A percentile compares a stretch with the other conserved stretches of the same genome.
These are phyloP conservation scores for Gallinago undulata DNA, from an alignment of 2,113 vertebrate genomes.

Conservation along the genomic window DNA sequence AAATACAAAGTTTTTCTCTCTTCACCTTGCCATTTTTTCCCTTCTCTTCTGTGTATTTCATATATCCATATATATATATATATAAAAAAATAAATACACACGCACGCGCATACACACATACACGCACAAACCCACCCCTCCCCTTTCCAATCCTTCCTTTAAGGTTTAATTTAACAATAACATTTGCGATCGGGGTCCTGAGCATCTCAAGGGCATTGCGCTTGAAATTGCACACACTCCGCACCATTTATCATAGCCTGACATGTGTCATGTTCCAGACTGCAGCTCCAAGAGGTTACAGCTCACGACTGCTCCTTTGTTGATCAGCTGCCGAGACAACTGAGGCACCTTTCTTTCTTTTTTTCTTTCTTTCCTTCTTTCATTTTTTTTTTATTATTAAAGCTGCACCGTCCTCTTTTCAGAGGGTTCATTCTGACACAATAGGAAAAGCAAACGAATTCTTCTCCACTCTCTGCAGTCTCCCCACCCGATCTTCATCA, in stretches of 20 bases:
- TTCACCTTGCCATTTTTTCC: constrained; percentile 28
- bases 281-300: constrained; percentile 97
- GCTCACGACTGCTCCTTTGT: constrained; percentile 98
- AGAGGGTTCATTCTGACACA: constrained; percentile 17
- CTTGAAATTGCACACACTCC: constrained; percentile 99
- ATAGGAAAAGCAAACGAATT: not conserved
- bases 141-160: constrained; percentile 85
- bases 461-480: not conserved
- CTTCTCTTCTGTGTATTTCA: constrained; percentile 36
- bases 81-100: not conserved
- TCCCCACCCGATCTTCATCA: not conserved
- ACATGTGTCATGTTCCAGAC: constrained; percentile 99
- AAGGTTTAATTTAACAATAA: constrained; percentile 99
- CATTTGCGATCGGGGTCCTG: constrained; percentile 98
- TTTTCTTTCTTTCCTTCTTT: constrained; percentile 54
- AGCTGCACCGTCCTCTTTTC: constrained; percentile 68
- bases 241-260: constrained; percentile 99
- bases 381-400: constrained; percentile 70
- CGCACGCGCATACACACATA: not conserved
- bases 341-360: constrained; percentile 80
- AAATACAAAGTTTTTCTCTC: constrained; percentile 52
- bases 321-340: constrained; percentile 92
- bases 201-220: constrained; percentile 99
- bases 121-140: constrained; percentile 20
- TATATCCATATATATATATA: not conserved